Base-by-base conservation (phyloP, 2,797 vertebrate genomes). In the Enteromius mattozi region DNA sequence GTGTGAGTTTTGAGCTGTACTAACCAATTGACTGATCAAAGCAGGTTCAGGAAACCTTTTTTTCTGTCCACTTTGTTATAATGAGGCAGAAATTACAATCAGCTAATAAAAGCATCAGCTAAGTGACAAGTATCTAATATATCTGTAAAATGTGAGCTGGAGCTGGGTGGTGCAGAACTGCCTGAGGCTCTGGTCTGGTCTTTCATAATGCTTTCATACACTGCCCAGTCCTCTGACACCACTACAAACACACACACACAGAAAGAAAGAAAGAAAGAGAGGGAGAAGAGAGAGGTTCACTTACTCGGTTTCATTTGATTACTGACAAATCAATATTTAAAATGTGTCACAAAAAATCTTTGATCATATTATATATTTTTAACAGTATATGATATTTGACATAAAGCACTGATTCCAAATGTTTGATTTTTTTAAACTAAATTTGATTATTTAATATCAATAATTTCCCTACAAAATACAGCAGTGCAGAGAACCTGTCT, bases 401-500 rank as follows among this genome's bases (percentile, higher is more conserved):
- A 70, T 30, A 51, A 40, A 30, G 27, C 17, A 27, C 33, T 59
- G 49, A 33, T 33, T 54, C 56, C 4, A 59, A 14, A 4, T 30
- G 30, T 54, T 49, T 59, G 17, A 3, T 45, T 14, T 47, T 14
- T 47, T 16, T 16, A 8, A 14, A 9, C 61, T 69, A 21, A 61
- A 35, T 78, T 79, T 45, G 1, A 33, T 78, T 49, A 65, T 47
- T 16, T 63, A 2, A 27, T 61, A 78, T 63, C 75, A 79, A 71
- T 49, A 35, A 65, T 51, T 51, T 24, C 56, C 42, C 12, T 35
- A 24, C 27, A 65, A 72, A 77, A 71, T 19, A 30, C 30, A 49
- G 77, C 14, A 59, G 70, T 56, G 16, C 40, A 24, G 24, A 70
- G 75, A 81, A 78, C 81, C 74, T 86, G 87, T 83, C 91, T 92